phyloP scores from a whole-genome alignment of 2,113 vertebrate genomes.

The Enhydra lutris region DNA sequence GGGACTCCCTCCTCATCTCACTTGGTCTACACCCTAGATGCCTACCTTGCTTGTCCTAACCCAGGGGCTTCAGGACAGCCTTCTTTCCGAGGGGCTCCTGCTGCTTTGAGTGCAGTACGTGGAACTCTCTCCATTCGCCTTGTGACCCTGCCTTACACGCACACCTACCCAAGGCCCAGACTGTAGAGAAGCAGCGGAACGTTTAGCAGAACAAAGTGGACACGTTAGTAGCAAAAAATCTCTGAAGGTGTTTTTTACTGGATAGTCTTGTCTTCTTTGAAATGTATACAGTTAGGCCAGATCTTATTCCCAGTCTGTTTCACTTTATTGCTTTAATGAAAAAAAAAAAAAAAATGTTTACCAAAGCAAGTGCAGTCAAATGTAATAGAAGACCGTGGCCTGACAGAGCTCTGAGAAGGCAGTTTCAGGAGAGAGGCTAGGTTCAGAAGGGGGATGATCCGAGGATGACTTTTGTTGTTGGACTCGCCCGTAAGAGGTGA shows the following conservation, averaged over 20 bases:
- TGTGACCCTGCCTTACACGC: fast-evolving
- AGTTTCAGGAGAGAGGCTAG: neutral
- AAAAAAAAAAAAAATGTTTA: neutral
- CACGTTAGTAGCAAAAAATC: neutral
- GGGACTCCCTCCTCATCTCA: neutral
- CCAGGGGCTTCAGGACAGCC: neutral
- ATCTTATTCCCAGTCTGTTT: neutral
- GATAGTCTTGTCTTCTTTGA: neutral
- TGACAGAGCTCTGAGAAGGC: neutral
- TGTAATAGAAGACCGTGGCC: neutral
- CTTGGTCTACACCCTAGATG: neutral
- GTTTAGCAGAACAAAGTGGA: neutral
- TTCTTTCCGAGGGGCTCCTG: neutral
- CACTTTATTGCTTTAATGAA: neutral
- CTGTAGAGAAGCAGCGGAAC: neutral
- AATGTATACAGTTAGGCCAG: neutral
- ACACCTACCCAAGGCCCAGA: neutral
- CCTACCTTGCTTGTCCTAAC: no score
- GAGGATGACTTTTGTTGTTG: neutral
- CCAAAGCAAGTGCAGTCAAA: neutral
- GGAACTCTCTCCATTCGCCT: neutral
- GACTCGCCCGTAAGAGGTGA: neutral
- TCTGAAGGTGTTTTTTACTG: neutral
- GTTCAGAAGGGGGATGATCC: neutral
- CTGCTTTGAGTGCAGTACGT: fast-evolving